phyloP scores from a whole-genome alignment of 2,797 vertebrate species.

The Merluccius polli region DNA sequence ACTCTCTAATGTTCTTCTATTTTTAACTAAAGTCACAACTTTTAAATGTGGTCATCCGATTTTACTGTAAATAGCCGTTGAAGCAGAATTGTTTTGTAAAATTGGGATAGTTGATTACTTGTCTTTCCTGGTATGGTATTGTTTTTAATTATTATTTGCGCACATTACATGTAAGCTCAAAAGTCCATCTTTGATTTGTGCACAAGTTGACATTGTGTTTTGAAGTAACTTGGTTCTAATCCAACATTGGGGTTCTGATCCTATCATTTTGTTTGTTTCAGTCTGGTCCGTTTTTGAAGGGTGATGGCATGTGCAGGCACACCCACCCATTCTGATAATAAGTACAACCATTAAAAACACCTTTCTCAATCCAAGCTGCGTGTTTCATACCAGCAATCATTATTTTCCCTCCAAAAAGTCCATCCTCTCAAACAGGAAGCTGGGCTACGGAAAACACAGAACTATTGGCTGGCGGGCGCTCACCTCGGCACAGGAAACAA shows the following conservation, averaged over 20 bases:
- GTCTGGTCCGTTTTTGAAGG: not conserved
- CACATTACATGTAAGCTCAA: not conserved
- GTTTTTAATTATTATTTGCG: not conserved
- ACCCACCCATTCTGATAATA: not conserved
- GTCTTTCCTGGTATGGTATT: not conserved
- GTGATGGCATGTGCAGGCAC: not conserved
- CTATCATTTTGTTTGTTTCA: not conserved
- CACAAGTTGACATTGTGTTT: not conserved
- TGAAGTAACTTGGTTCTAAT: not conserved
- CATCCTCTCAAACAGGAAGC: slow-evolving; percentile 61
- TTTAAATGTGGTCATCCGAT: not conserved
- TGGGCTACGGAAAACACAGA: slow-evolving; percentile 61
- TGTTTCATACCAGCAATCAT: slow-evolving; percentile 3
- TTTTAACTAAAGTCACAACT: not conserved
- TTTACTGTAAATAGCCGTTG: not conserved
- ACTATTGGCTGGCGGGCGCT: slow-evolving; percentile 52
- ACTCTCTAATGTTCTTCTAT: not conserved
- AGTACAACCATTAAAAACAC: not conserved
- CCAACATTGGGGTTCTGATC: not conserved
- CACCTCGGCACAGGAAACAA: slow-evolving; percentile 65
- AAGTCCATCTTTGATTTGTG: not conserved
- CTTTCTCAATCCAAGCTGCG: not conserved
- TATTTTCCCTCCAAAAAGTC: slow-evolving; percentile 32
- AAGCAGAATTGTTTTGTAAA: not conserved
- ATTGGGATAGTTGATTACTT: not conserved